Conservation (phyloP, 2,797 vertebrate species). For the Pseudotriccus pelzelni region DNA sequence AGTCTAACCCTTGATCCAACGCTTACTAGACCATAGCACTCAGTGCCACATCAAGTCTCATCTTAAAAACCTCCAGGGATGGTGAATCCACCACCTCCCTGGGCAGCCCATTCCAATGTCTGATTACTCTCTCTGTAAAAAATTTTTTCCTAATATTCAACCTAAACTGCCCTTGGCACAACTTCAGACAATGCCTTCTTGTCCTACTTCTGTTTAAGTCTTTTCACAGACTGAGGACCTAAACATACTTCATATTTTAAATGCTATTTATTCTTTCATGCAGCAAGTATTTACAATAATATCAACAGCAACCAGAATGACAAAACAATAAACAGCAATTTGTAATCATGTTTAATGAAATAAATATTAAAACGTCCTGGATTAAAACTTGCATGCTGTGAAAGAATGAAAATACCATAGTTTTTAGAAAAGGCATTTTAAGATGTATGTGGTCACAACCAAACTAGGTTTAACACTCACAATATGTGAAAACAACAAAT, state of each 20-base stretch:
- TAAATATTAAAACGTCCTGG: neutral
- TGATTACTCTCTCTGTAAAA: too few relatives aligned
- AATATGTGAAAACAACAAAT: neutral
- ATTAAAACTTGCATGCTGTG: neutral
- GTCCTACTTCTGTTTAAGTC: neutral
- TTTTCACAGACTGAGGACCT: neutral
- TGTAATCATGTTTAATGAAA: neutral
- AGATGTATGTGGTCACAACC: neutral
- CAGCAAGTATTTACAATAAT: neutral
- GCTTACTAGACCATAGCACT: too few relatives aligned
- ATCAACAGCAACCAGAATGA: neutral
- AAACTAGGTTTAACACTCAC: neutral
- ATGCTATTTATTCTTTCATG: neutral
- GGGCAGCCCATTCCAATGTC: too few relatives aligned
- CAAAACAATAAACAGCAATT: neutral
- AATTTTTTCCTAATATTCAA: too few relatives aligned
- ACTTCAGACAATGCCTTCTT: too few relatives aligned
- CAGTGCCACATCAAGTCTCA: too few relatives aligned
- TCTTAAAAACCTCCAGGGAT: too few relatives aligned
- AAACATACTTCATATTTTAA: neutral
- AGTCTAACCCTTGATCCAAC: too few relatives aligned
- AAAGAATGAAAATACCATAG: neutral
- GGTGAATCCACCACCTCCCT: too few relatives aligned
- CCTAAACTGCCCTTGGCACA: too few relatives aligned
- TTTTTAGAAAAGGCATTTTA: neutral